Conservation (phyloP, 2,888 invertebrate species). For the Quadriops clusia region DNA sequence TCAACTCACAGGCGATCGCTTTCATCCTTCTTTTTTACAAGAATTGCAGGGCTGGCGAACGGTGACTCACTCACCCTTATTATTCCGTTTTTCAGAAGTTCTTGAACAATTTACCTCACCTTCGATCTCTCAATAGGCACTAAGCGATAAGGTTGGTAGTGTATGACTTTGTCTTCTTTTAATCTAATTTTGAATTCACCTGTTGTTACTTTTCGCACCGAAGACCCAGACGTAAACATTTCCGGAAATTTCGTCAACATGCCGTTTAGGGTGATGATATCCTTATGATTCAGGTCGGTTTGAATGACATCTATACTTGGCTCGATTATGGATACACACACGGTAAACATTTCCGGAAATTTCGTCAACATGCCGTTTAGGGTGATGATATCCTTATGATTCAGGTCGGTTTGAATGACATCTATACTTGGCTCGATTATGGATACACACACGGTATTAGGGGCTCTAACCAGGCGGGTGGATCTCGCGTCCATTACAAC, state of each 20-base stretch:
- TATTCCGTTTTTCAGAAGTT: background rate
- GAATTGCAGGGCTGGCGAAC: slow-evolving; percentile 6
- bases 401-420: too few relatives aligned
- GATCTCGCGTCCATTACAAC: background rate
- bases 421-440: too few relatives aligned
- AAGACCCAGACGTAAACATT: background rate
- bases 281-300: too few relatives aligned
- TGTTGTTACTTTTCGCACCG: background rate
- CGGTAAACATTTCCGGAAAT: too few relatives aligned
- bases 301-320: too few relatives aligned
- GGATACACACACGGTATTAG: too few relatives aligned
- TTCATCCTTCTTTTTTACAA: slow-evolving; percentile 6
- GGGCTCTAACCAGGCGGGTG: background rate
- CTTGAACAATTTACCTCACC: background rate
- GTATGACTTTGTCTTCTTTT: background rate
- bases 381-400: too few relatives aligned
- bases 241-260: too few relatives aligned
- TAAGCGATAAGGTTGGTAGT: background rate
- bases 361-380: too few relatives aligned
- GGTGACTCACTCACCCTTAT: slow-evolving; percentile 4
- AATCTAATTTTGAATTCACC: background rate
- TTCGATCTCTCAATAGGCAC: background rate
- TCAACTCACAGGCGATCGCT: slow-evolving; percentile 2
- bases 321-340: too few relatives aligned
- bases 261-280: too few relatives aligned